These are phyloP conservation scores for Sebastes fasciatus DNA, from an alignment of 2,113 vertebrate genomes.

Conservation along the genomic window DNA sequence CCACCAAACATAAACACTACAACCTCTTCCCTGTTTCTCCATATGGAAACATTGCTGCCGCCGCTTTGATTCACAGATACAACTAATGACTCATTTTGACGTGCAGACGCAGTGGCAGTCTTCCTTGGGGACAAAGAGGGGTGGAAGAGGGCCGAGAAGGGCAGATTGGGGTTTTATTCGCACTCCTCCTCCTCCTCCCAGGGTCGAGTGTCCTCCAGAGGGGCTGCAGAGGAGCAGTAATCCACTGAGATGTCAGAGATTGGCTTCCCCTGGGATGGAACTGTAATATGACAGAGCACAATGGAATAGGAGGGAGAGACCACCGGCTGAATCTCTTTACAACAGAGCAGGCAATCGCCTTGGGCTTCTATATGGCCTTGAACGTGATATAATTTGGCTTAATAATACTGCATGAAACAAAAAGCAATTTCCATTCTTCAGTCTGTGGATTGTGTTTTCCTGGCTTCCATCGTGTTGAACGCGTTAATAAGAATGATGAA, in stretches of 20 bases:
- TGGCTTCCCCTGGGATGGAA: constrained; percentile 52
- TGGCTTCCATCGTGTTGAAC: constrained; percentile 20
- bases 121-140: constrained; percentile 62
- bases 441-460: neutral
- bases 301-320: constrained; percentile 32
- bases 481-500: neutral
- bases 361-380: constrained; percentile 22
- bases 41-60: constrained; percentile 60
- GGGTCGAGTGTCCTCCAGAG: constrained; percentile 61
- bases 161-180: constrained; percentile 54
- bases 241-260: constrained; percentile 68
- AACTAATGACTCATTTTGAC: constrained; percentile 70
- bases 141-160: constrained; percentile 55
- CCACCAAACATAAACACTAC: constrained; percentile 34
- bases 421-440: neutral
- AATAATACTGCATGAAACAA: constrained; percentile 29
- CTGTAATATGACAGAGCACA: constrained; percentile 73
- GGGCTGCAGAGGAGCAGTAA: constrained; percentile 56
- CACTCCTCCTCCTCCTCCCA: constrained; percentile 45
- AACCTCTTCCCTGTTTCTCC: constrained; percentile 32
- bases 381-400: constrained; percentile 38
- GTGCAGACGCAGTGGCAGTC: constrained; percentile 58
- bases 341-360: constrained; percentile 35
- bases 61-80: constrained; percentile 62
- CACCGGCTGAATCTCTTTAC: constrained; percentile 26